A percentile compares a stretch with the other conserved stretches of the same genome.
These are phyloP conservation scores for rat (Rattus norvegicus) DNA, from an alignment of 2,113 vertebrate genomes.

Conservation along the genomic window GRCr8 NC_086023.1:133511501-133512000, in stretches of 20 bases:
- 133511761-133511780: neutral
- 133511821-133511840: slow-evolving; percentile 22
- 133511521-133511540: slow-evolving; percentile 53
- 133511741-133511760: slow-evolving; percentile 22
- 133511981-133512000: slow-evolving; percentile 46
- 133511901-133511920: neutral
- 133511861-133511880: slow-evolving; percentile 30
- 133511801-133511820: slow-evolving; percentile 52
- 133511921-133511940: neutral
- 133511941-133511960: too few species aligned
- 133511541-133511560: slow-evolving; percentile 41
- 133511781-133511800: slow-evolving; percentile 56
- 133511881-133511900: neutral
- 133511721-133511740: slow-evolving; percentile 55
- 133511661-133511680: neutral
- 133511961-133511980: neutral
- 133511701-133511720: slow-evolving; percentile 54
- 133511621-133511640: slow-evolving; percentile 63
- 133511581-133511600: slow-evolving; percentile 34
- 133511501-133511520: slow-evolving; percentile 2
- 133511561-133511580: slow-evolving; percentile 36
- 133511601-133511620: slow-evolving; percentile 57
- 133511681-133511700: slow-evolving; percentile 53
- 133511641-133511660: neutral
- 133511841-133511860: slow-evolving; percentile 18